These are phyloP conservation scores for Aproaerema taeniolella DNA, from an alignment of 2,888 invertebrate genomes.

Conservation along the genomic window DNA sequence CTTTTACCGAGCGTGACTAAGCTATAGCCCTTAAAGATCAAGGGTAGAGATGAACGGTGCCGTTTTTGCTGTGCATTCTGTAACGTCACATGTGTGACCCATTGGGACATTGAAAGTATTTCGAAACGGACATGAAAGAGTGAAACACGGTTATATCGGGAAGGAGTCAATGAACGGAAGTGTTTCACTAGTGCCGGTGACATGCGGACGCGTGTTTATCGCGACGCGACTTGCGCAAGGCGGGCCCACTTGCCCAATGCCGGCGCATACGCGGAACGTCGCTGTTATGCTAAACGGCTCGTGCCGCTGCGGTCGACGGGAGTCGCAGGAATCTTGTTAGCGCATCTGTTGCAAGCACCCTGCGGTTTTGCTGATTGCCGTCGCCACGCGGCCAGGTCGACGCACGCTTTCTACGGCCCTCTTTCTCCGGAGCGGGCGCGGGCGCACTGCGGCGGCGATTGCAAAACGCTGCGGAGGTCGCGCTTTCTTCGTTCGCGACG, in stretches of 20 bases:
- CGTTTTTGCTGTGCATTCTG: slow-evolving; percentile 30
- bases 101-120: slow-evolving; percentile 50
- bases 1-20: slow-evolving; percentile 34
- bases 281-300: slow-evolving; percentile 36
- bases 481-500: slow-evolving; percentile 76
- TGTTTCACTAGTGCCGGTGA: slow-evolving; percentile 68
- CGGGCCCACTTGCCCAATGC: slow-evolving; percentile 60
- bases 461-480: slow-evolving; percentile 74
- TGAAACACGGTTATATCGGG: slow-evolving; percentile 64
- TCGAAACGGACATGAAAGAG: slow-evolving; percentile 48
- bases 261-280: slow-evolving; percentile 36
- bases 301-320: slow-evolving; percentile 40
- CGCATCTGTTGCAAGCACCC: slow-evolving; percentile 44
- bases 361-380: slow-evolving; percentile 38
- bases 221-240: slow-evolving; percentile 61
- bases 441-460: slow-evolving; percentile 51
- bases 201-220: slow-evolving; percentile 66
- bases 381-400: slow-evolving; percentile 35
- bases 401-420: slow-evolving; percentile 62
- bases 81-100: slow-evolving; percentile 47
- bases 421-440: slow-evolving; percentile 43
- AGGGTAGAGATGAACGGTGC: slow-evolving; percentile 31
- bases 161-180: slow-evolving; percentile 77
- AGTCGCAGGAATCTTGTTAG: slow-evolving; percentile 50
- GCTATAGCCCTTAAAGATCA: slow-evolving; percentile 50